Percentiles rank a stretch among this genome's conserved stretches.
These are phyloP conservation scores for Rhyacophila evoluta DNA, from an alignment of 2,888 invertebrate species.

Conservation along the genomic window DNA sequence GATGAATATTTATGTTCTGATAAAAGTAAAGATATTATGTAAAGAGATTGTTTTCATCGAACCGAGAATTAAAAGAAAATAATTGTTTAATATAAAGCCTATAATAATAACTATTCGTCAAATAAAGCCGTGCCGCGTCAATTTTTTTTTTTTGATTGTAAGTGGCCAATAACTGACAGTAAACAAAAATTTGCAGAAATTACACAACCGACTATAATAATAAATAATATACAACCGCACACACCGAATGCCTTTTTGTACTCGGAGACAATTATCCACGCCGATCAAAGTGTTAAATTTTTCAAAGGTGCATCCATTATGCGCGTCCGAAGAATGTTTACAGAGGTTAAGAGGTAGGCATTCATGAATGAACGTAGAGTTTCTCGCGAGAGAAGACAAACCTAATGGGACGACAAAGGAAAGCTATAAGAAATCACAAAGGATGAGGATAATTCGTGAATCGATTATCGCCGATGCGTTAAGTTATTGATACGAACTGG, in stretches of 20 bases:
- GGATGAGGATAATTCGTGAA: conserved; percentile 51
- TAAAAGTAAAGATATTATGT: no score
- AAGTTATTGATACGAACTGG: conserved; percentile 43
- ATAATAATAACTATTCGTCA: not conserved
- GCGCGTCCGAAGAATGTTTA: conserved; percentile 41
- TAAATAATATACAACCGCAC: conserved; percentile 7
- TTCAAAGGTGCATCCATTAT: conserved; percentile 29
- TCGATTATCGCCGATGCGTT: conserved; percentile 53
- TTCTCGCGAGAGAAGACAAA: conserved; percentile 34
- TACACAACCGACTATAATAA: not conserved
- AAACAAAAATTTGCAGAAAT: not conserved
- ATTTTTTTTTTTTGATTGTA: not conserved
- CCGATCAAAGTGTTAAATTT: conserved; percentile 48
- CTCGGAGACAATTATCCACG: conserved; percentile 29
- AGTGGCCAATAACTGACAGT: not conserved
- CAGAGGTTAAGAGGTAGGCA: conserved; percentile 32
- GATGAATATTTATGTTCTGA: no score
- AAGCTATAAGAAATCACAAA: conserved; percentile 38
- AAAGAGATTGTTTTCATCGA: no score
- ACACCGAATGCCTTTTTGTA: not conserved
- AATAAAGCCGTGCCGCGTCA: not conserved
- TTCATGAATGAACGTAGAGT: conserved; percentile 34
- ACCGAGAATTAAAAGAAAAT: no score
- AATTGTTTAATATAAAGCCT: no score
- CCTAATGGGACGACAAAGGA: conserved; percentile 38